These are phyloP conservation scores for Typhlichthys eigenmanni DNA, from an alignment of 2,797 vertebrate species.

Conservation along the genomic window DNA sequence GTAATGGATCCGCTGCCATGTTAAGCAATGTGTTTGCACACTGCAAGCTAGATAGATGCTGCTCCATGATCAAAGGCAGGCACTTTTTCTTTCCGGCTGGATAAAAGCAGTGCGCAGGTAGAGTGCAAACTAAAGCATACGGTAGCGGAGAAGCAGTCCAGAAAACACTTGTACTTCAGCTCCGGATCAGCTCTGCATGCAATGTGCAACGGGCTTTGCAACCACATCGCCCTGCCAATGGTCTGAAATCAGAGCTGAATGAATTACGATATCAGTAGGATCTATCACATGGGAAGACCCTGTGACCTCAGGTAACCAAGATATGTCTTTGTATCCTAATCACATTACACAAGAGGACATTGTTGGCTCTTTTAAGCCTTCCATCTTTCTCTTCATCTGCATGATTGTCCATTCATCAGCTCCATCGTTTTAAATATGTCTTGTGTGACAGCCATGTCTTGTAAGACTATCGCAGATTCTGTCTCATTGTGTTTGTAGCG, in stretches of 20 bases:
- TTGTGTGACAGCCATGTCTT: conserved; percentile 26
- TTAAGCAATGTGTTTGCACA: too few species aligned
- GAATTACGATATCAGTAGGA: conserved; percentile 50
- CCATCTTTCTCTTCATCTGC: conserved; percentile 10
- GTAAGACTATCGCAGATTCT: background rate
- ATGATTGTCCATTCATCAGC: conserved; percentile 28
- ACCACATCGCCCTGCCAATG: conserved; percentile 22
- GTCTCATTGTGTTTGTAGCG: too few species aligned
- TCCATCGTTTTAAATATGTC: conserved; percentile 55
- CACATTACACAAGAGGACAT: conserved; percentile 17
- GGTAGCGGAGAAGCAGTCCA: too few species aligned
- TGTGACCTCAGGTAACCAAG: conserved; percentile 13
- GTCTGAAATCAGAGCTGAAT: conserved; percentile 28
- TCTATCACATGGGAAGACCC: conserved; percentile 33
- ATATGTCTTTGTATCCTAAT: conserved; percentile 18
- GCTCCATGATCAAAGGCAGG: too few species aligned
- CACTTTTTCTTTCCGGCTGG: too few species aligned
- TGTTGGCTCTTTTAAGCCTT: conserved; percentile 18
- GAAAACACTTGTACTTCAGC: too few species aligned
- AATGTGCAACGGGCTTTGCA: too few species aligned
- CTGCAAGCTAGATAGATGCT: too few species aligned
- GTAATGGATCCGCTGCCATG: too few species aligned
- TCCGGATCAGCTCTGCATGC: too few species aligned
- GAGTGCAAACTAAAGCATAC: too few species aligned
- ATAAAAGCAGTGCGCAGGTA: too few species aligned